Conservation (phyloP, 2,113 vertebrate genomes). For the Sturnus vulgaris region DNA sequence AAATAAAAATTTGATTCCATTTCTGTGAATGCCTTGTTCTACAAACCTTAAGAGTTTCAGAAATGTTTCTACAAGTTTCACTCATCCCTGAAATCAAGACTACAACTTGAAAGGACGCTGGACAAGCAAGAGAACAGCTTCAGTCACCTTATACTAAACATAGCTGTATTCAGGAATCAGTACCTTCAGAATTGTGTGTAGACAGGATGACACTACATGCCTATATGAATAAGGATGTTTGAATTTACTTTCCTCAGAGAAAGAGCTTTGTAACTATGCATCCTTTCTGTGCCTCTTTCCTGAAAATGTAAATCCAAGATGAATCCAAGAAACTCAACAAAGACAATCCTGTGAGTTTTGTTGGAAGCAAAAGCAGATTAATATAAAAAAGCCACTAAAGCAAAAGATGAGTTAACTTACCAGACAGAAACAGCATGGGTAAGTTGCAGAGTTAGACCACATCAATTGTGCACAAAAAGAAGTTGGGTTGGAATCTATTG, state of each 20-base stretch:
- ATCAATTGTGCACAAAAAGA: background rate
- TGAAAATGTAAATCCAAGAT: background rate
- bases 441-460: background rate
- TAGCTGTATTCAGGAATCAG: background rate
- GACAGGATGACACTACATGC: background rate
- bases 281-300: background rate
- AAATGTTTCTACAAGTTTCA: background rate
- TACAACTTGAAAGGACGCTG: background rate
- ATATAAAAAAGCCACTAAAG: background rate
- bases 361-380: background rate
- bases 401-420: background rate
- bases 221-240: background rate
- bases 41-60: background rate
- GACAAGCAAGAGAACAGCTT: background rate
- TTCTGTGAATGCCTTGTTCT: background rate
- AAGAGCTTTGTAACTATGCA: background rate
- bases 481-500: background rate
- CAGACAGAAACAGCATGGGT: background rate
- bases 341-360: background rate
- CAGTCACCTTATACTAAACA: background rate
- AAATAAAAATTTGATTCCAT: background rate
- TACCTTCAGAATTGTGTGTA: background rate
- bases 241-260: background rate
- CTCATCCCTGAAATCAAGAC: background rate
- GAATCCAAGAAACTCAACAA: background rate